Evolutionary conservation across 2,113 vertebrate genomes (phyloP).

Genomic region (Ptychochromis oligacanthus): DNA sequence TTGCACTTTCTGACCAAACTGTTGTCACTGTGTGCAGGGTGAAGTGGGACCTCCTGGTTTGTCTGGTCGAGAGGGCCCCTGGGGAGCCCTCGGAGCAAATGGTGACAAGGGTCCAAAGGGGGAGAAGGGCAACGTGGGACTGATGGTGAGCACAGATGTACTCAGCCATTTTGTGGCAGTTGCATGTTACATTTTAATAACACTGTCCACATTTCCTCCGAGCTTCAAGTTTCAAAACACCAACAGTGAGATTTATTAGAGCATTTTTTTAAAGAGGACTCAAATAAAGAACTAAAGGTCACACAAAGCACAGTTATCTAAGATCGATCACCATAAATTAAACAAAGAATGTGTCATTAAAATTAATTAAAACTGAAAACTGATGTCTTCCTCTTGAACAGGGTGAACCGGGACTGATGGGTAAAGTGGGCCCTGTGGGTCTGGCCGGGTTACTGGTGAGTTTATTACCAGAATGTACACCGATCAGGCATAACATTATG

Average conservation of each 20-base stretch:
- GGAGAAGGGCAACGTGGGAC: slow-evolving; percentile 83
- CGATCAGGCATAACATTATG: too few species aligned
- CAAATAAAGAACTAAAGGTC: not conserved
- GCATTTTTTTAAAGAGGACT: not conserved
- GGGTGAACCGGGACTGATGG: slow-evolving; percentile 83
- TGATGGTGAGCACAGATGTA: slow-evolving; percentile 74
- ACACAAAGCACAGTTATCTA: not conserved
- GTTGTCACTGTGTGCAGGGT: slow-evolving; percentile 75
- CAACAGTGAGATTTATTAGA: not conserved
- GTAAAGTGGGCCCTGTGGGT: slow-evolving; percentile 79
- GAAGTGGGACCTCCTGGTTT: slow-evolving; percentile 77
- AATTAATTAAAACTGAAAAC: not conserved
- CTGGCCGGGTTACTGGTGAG: slow-evolving; percentile 79
- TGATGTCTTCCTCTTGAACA: slow-evolving; percentile 57
- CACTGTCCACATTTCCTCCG: not conserved
- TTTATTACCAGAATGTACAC: not conserved
- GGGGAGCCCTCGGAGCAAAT: slow-evolving; percentile 76
- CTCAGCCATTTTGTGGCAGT: not conserved
- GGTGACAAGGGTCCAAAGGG: slow-evolving; percentile 82
- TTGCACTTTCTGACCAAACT: not conserved
- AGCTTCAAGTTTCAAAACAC: not conserved
- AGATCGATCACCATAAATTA: not conserved
- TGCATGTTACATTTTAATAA: not conserved
- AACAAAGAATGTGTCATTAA: not conserved
- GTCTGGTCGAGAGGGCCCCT: slow-evolving; percentile 79